These are phyloP conservation scores for Loxodonta africana DNA, from an alignment of 2,113 vertebrate genomes.

Conservation along the genomic window DNA sequence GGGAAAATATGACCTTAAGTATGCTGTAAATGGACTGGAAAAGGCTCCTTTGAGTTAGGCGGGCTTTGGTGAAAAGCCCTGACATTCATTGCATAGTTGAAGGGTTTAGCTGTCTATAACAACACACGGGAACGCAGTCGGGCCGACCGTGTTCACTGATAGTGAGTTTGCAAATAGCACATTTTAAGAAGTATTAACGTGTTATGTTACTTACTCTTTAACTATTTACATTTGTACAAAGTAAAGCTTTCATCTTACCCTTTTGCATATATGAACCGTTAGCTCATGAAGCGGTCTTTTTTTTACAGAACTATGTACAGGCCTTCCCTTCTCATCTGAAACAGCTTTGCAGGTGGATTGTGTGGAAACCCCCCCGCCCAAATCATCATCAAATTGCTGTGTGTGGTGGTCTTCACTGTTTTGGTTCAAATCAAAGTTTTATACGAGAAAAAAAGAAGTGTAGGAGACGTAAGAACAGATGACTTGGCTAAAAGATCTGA, in stretches of 20 bases:
- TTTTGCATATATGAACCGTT: constrained; percentile 99
- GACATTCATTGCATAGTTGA: constrained; percentile 99
- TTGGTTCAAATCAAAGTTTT: constrained; percentile 90
- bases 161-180: constrained; percentile 94
- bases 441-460: constrained; percentile 86
- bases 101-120: constrained; percentile 94
- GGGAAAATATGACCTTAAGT: constrained; percentile 95
- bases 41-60: constrained; percentile 92
- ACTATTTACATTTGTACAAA: constrained; percentile 98
- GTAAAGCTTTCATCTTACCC: constrained; percentile 99
- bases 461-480: constrained; percentile 87
- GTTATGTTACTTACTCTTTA: constrained; percentile 92
- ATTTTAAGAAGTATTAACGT: constrained; percentile 92
- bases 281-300: constrained; percentile 92
- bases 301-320: constrained; percentile 95
- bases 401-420: constrained; percentile 71
- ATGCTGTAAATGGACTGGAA: constrained; percentile 89
- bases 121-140: constrained; percentile 89
- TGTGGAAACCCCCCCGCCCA: constrained; percentile 63
- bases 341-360: constrained; percentile 79
- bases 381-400: constrained; percentile 61
- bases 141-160: constrained; percentile 87
- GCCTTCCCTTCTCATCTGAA: constrained; percentile 87
- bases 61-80: constrained; percentile 93
- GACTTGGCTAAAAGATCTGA: constrained; percentile 91